Conservation (phyloP, 1,140 invertebrate species). For the Philaenus spumarius region DNA sequence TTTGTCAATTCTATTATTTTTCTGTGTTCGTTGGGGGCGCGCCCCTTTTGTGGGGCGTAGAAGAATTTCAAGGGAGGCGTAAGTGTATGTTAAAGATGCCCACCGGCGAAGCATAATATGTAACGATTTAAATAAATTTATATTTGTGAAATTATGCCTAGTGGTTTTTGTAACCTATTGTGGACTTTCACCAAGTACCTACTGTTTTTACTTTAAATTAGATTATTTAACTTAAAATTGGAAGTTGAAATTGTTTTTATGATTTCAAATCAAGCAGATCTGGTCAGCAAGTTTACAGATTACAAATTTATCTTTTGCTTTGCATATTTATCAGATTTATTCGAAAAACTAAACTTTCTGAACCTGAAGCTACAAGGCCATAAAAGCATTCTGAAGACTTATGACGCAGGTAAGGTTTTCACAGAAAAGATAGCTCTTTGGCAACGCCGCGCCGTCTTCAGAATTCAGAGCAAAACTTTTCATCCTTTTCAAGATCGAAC, state of each 20-base stretch:
- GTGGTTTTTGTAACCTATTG: too few relatives aligned
- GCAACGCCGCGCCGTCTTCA: constrained; percentile 8
- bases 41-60: too few relatives aligned
- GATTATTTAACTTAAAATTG: constrained; percentile 15
- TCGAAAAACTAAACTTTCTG: constrained; percentile 27
- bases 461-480: constrained; percentile 9
- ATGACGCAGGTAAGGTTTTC: constrained; percentile 9
- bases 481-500: constrained; percentile 18
- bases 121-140: too few relatives aligned
- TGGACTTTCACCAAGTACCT: too few relatives aligned
- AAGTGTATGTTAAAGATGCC: too few relatives aligned
- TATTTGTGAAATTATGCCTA: too few relatives aligned
- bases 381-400: constrained; percentile 24
- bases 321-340: background rate
- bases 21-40: too few relatives aligned
- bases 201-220: too few relatives aligned
- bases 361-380: constrained; percentile 27
- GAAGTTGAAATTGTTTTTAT: constrained; percentile 10
- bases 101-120: too few relatives aligned
- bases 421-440: constrained; percentile 7
- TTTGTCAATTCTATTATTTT: too few relatives aligned
- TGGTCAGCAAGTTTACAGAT: constrained; percentile 3
- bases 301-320: constrained; percentile 2
- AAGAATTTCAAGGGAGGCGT: too few relatives aligned
- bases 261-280: background rate